Base-by-base conservation (phyloP, 2,888 invertebrate genomes). In the Entomobrya multifasciata region DNA sequence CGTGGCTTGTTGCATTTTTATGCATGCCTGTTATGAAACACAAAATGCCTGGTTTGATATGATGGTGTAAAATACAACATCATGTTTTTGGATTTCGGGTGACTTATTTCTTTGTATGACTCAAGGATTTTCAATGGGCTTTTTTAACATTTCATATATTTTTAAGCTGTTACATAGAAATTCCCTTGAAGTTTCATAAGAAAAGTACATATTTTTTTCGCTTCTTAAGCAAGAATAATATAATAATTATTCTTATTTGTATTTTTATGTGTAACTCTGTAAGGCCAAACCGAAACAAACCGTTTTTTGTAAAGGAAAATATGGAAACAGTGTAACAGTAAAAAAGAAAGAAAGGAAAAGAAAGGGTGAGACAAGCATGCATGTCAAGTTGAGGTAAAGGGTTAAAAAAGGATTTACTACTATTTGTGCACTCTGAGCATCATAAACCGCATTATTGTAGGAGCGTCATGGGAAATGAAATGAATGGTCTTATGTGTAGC, bases 381-480 rank as follows among this genome's bases (percentile, higher is more conserved):
- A 57, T 76, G 76, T 76, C 76, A 76, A 76, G 57, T 57, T 76
- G 78, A 60, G 78, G 80, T 79, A 86, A 86, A 86, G 86, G 86
- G 86, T 86, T 86, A 86, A 86, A 86, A 85, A 86, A 86, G 86
- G 86, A 81, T 81, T 86, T 81, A 79, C 60, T 47, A 55, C 27
- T 47, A 67, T 80, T 74, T 82, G 60, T 82, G 74, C 77, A n/a
- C 84, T 60, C 20, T 49, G 60, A 79, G 22, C 49, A 60, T 72
- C 77, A 83, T 85, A 77, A 77, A 70, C 76, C 47, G 55, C 76
- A 84, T 77, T 67, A 47, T 30, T 60, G 76, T 77, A 36, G 27
- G 49, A 65, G 55, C 86, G 86, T 86, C 86, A 86, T 86, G 86
- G 86, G 86, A 86, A 86, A 86, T 81, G 74, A 81, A 86, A 86